A percentile compares a stretch with the other conserved stretches of the same genome.
phyloP scores from a whole-genome alignment of 2,797 vertebrate genomes.

The Melanogrammus aeglefinus region DNA sequence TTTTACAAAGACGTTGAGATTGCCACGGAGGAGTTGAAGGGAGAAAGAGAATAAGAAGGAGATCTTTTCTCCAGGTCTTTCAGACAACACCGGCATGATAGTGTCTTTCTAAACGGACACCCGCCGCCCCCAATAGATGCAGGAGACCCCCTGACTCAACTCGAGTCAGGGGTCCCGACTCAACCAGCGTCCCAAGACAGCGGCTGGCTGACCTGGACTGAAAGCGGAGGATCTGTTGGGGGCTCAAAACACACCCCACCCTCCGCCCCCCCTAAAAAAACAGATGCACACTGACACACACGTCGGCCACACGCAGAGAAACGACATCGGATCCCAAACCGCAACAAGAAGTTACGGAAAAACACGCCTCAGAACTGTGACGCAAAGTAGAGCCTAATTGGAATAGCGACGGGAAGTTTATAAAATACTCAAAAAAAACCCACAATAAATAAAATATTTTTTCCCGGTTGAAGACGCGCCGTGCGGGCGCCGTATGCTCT shows the following conservation, averaged over 20 bases:
- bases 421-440: neutral
- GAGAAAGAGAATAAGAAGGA: neutral
- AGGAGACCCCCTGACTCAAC: neutral
- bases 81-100: too few relatives aligned
- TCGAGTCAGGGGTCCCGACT: too few relatives aligned
- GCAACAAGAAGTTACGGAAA: neutral
- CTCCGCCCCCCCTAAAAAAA: neutral
- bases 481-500: neutral
- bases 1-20: neutral
- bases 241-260: neutral
- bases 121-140: too few relatives aligned
- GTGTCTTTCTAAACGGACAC: too few relatives aligned
- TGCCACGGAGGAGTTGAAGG: neutral
- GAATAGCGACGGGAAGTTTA: neutral
- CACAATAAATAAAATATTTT: neutral
- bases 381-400: neutral
- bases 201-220: too few relatives aligned
- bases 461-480: neutral
- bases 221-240: neutral
- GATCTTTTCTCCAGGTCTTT: too few relatives aligned
- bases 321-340: neutral
- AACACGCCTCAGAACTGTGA: neutral
- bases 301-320: neutral
- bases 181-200: too few relatives aligned
- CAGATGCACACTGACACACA: neutral